Conservation (phyloP, 2,888 invertebrate species). For the Lepidochrysops patricia region DNA sequence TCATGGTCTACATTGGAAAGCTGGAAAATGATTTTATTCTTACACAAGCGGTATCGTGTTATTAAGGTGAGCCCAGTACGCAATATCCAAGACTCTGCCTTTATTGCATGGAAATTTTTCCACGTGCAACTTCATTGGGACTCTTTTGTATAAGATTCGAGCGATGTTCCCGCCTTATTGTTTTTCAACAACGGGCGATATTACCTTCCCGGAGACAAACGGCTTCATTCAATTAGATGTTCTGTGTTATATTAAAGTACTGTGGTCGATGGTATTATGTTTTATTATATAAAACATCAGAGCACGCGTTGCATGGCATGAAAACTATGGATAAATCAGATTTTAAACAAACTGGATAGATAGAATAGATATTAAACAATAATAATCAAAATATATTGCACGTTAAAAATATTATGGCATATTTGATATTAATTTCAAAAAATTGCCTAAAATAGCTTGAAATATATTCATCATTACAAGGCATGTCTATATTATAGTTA, state of each 20-base stretch:
- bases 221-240: constrained; percentile 58
- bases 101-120: constrained; percentile 73
- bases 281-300: background rate
- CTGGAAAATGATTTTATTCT: constrained; percentile 58
- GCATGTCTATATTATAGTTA: background rate
- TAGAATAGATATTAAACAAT: too few relatives aligned
- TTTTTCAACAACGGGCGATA: constrained; percentile 67
- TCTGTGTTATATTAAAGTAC: constrained; percentile 10
- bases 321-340: too few relatives aligned
- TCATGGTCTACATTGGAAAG: constrained; percentile 47
- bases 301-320: too few relatives aligned
- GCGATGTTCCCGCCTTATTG: constrained; percentile 66
- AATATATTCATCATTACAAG: background rate
- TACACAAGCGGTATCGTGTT: constrained; percentile 65
- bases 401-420: too few relatives aligned
- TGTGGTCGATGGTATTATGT: background rate
- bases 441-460: too few relatives aligned
- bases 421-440: too few relatives aligned
- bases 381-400: too few relatives aligned
- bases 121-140: constrained; percentile 70
- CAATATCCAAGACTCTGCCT: constrained; percentile 67
- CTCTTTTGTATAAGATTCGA: constrained; percentile 66
- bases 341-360: too few relatives aligned
- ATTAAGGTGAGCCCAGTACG: constrained; percentile 68
- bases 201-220: constrained; percentile 56